Conservation (phyloP, 2,113 vertebrate genomes). For the Conger conger region DNA sequence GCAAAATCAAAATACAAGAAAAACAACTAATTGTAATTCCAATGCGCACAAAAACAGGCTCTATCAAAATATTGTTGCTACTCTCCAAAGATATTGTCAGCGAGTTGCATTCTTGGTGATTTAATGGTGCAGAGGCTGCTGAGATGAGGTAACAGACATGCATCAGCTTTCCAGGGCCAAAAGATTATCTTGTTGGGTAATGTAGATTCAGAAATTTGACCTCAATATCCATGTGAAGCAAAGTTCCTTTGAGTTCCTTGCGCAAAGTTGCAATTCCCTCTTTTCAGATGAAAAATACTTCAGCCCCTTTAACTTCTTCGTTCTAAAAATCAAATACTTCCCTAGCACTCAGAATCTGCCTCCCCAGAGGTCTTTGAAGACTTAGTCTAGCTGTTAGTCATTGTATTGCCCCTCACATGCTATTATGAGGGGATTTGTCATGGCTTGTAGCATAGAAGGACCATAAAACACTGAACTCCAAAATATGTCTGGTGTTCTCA, state of each 20-base stretch:
- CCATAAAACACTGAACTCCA: not conserved
- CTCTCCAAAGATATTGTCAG: too few species aligned
- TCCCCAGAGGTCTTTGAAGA: not conserved
- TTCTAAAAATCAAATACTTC: not conserved
- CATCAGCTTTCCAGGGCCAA: not conserved
- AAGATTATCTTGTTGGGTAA: not conserved
- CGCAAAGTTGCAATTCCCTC: not conserved
- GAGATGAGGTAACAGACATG: not conserved
- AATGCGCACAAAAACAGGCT: too few species aligned
- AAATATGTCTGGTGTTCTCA: not conserved
- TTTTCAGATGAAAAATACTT: not conserved
- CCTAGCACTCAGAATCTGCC: not conserved
- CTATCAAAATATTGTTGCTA: too few species aligned
- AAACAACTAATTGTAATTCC: too few species aligned
- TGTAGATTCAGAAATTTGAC: not conserved
- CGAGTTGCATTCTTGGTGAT: not conserved
- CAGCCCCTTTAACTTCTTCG: not conserved
- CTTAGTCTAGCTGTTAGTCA: not conserved
- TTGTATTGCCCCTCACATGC: not conserved
- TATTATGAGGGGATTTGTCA: not conserved
- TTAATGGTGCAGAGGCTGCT: not conserved
- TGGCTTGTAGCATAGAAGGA: not conserved
- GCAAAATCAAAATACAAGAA: too few species aligned
- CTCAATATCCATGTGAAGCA: not conserved
- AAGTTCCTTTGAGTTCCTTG: not conserved